Base-by-base conservation (phyloP, 2,113 vertebrate genomes). In the Anas platyrhynchos region DNA sequence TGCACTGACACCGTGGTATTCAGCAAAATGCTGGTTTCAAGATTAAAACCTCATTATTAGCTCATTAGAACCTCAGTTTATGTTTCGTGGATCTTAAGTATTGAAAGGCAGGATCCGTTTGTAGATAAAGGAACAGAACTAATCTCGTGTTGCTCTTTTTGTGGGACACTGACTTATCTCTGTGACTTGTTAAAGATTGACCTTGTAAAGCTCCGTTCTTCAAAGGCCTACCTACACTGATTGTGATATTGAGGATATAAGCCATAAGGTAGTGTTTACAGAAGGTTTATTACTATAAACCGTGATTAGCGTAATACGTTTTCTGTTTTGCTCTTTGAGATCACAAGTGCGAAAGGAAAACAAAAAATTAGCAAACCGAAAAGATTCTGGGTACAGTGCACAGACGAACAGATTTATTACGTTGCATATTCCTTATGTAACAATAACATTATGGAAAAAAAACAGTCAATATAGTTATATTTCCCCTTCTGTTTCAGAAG, bases 161-260 rank as follows among this genome's bases (percentile, higher is more conserved):
- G 61, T 27, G 32, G 32, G 41, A 38, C 62, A 20, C 48, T 54
- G 38, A 31, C 54, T 93, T 95, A 93, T 93, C 94, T 94, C 80
- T 52, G 4, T 34, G 29, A 48, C 83, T 82, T 0, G 2, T 84
- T 95, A 61, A 83, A 91, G 95, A 93, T 58, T 88, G 65, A 43
- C 75, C 92, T 76, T 86, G 86, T 50, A 93, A 96, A 97, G 93
- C 88, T 89, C 14, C 14, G 20, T 97, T 97, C 96, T 96, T 96
- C 93, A 96, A 95, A 97, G 94, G 71, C 85, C 91, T 93, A 2
- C 46, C 91, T 93, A 2, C 43, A 31, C 3, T 55, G 77, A 46
- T 44, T 76, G 58, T 87, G 46, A 66, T 93, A 89, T 20, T 68
- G 44, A 89, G 66, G 92, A 71, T 89, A 88, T 96, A 96, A 97